Evolutionary conservation across 1,140 invertebrate genomes (phyloP).

Genomic region (Ganaspis sp.): DNA sequence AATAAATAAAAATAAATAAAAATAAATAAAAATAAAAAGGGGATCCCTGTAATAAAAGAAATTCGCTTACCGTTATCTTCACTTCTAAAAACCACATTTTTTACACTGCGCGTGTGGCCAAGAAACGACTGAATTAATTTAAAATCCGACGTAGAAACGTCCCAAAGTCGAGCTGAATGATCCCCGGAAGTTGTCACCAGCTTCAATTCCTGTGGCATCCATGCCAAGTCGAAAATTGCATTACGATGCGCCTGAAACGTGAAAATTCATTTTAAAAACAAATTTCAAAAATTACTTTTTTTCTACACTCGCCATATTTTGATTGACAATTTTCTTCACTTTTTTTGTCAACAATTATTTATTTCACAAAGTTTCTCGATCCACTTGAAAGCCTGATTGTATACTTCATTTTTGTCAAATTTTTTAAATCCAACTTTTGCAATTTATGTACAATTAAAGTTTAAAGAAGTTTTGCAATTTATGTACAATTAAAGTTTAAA

Average conservation of each 20-base stretch:
- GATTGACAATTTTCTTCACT: too few species aligned
- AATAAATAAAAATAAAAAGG: too few species aligned
- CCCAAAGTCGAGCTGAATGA: conserved; percentile 86
- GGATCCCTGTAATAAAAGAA: conserved; percentile 7
- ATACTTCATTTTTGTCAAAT: too few species aligned
- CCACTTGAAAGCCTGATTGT: too few species aligned
- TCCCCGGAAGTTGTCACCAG: conserved; percentile 91
- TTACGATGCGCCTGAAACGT: conserved; percentile 86
- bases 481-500: neutral
- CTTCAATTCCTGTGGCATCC: conserved; percentile 85
- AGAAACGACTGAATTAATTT: conserved; percentile 79
- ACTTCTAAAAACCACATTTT: conserved; percentile 84
- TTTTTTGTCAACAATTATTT: neutral
- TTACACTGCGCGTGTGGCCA: conserved; percentile 87
- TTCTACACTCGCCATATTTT: too few species aligned
- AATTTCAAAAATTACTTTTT: neutral
- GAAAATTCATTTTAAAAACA: neutral
- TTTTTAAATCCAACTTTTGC: too few species aligned
- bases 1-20: too few species aligned
- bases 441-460: too few species aligned
- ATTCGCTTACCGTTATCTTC: conserved; percentile 76
- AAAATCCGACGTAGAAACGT: conserved; percentile 77
- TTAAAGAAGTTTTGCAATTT: too few species aligned
- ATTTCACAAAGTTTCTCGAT: too few species aligned
- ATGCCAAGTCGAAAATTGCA: conserved; percentile 92